Evolutionary conservation across 2,797 vertebrate genomes (phyloP), one percentile per base, ranked within the genome.

Genomic region (Megaceryle alcyon): DNA sequence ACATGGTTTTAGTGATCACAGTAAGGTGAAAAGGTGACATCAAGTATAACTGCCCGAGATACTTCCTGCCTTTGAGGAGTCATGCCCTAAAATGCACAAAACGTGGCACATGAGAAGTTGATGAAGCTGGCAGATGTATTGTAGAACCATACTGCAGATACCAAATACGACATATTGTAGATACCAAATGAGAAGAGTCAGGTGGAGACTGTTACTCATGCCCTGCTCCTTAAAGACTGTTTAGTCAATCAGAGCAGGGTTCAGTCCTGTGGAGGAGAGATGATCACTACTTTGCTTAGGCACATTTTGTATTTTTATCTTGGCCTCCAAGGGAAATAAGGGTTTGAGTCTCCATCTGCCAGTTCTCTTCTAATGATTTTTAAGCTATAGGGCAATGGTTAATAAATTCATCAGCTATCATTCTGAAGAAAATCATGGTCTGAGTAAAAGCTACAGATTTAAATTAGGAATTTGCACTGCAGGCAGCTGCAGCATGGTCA

Each of bases 331-430:
- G 22, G 53, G 48, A 53, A 77, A 43, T 28, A 72, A 57, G 43
- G 21, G 13, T 63, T 68, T 68, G 48, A 57, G 11, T 43, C 29
- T 75, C 29, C 54, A 31, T 59, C 75, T 81, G 70, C 12, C 22
- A 28, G 25, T 77, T 82, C 26, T 61, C 33, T 78, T 39, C 23
- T 78, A 78, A 85, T 59, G 41, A 49, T 48, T 88, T 63, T 3
- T 4, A 48, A 69, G 13, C 11, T 73, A 4, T 3, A 37, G 43
- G 18, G 39, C 0, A 0, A 11, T 25, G 57, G 21, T 11, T 64
- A 39, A 25, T 39, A 44, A 82, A 78, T 48, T 51, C 39, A 57
- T 37, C 31, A 65, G 48, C 21, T n/a, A 17, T 63, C 33, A 29
- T 37, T 25, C 43, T 41, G 41, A 51, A 85, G 33, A 53, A 68